A percentile compares a stretch with the other conserved stretches of the same genome.
Conservation (phyloP, 2,888 invertebrate species). For the Hedychridium roseum region DNA sequence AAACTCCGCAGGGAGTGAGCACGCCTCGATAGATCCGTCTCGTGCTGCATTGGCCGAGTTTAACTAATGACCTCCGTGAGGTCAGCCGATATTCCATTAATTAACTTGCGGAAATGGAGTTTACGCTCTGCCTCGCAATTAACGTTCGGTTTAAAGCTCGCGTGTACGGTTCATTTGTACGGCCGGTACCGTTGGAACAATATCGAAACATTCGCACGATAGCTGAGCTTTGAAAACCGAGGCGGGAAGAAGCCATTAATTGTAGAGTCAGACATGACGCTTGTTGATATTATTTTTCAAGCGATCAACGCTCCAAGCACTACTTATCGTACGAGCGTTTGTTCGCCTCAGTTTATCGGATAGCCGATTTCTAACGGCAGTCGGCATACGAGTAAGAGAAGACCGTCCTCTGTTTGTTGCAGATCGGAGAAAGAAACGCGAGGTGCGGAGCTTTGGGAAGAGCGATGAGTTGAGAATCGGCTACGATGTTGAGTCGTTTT, state of each 20-base stretch:
- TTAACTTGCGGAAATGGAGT: too few species aligned
- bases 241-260: neutral
- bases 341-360: too few species aligned
- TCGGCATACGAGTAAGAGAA: constrained; percentile 2
- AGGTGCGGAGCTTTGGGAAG: constrained; percentile 26
- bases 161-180: too few species aligned
- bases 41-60: constrained; percentile 6
- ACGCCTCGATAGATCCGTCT: constrained; percentile 25
- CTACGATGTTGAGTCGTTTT: constrained; percentile 57
- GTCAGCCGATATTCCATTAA: constrained; percentile 11
- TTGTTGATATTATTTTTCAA: too few species aligned
- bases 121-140: too few species aligned
- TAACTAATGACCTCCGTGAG: constrained; percentile 29
- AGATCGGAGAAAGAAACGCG: constrained; percentile 3
- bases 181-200: too few species aligned
- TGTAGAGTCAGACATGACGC: neutral
- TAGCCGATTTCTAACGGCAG: too few species aligned
- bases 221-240: too few species aligned
- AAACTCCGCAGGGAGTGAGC: constrained; percentile 25
- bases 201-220: too few species aligned
- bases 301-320: too few species aligned
- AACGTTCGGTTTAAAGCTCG: too few species aligned
- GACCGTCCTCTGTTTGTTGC: constrained; percentile 4
- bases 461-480: constrained; percentile 58
- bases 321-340: too few species aligned